Base-by-base conservation (phyloP, 2,797 vertebrate species). In the Muraenolepis orangiensis region DNA sequence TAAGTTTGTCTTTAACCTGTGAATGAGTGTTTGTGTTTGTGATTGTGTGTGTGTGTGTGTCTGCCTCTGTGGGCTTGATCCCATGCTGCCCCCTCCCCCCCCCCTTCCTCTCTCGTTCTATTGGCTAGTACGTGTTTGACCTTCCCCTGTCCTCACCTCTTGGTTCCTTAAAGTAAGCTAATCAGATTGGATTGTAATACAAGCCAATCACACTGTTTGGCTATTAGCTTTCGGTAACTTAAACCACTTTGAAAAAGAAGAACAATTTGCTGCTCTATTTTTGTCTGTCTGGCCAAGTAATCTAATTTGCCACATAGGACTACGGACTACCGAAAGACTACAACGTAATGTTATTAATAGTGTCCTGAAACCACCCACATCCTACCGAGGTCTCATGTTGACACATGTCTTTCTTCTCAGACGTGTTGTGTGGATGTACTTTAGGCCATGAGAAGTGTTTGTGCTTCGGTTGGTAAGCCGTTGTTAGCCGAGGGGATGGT, bases 41-140 rank as follows among this genome's bases (percentile, higher is more conserved):
- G 23, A 29, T 11, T 66, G 72, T 38, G 61, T 73, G 64, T 12
- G 5, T 73, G 34, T 28, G 61, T 66, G 61, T 32, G 71, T 61
- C 3, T 28, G 38, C 16, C 16, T 16, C 5, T 36, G 70, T 71
- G n/a, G 57, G 16, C 14, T 16, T 38, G n/a, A 42, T 26, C 12
- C 23, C 11, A 84, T 78, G 4, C 18, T 16, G 67, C 28, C 67
- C 36, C 70, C 74, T 84, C 84, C 70, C 66, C 83, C 68, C 28
- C 67, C 36, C 70, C 74, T 84, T 83, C 70, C 66, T 84, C 68
- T 75, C 69, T 76, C 42, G 70, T 40, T 74, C 23, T 75, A 36
- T 79, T 73, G 77, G 67, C 75, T 80, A 66, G 78, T 66, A 46
- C 74, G 79, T 66, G 69, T 72, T 71, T 73, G 67, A 80, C 80